phyloP scores from a whole-genome alignment of 2,797 vertebrate species.

The Lepus townsendii region DNA sequence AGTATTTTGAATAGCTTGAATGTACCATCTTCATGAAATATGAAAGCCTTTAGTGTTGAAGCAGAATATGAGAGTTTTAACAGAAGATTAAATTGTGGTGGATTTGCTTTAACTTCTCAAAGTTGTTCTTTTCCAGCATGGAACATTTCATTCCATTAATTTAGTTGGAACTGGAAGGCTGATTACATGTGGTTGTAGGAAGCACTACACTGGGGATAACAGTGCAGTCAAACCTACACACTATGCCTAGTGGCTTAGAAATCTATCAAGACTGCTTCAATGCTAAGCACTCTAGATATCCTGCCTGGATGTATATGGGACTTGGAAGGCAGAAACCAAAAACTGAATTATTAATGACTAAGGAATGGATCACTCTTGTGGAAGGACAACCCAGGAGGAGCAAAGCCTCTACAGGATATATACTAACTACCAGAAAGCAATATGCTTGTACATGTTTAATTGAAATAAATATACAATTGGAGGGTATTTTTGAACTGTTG shows the following conservation, averaged over 20 bases:
- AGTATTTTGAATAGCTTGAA: constrained; percentile 39
- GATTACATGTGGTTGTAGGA: background rate
- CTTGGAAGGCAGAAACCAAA: background rate
- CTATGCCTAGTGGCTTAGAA: background rate
- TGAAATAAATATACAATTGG: background rate
- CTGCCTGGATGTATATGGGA: background rate
- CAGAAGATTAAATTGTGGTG: background rate
- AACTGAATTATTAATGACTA: constrained; percentile 11
- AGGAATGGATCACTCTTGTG: background rate
- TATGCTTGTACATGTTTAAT: background rate
- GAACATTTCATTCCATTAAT: background rate
- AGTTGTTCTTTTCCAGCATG: constrained; percentile 10
- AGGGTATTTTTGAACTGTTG: constrained; percentile 34
- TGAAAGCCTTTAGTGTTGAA: constrained; percentile 7
- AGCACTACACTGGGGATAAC: background rate
- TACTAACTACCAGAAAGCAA: constrained; percentile 41
- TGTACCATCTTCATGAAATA: constrained; percentile 24
- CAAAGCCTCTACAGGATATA: background rate
- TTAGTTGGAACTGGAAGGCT: background rate
- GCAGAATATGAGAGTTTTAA: background rate
- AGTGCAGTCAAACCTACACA: background rate
- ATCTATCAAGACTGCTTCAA: background rate
- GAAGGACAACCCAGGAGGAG: background rate
- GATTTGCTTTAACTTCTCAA: background rate
- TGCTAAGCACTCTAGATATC: background rate